Percentiles rank a stretch among this genome's conserved stretches.
phyloP scores from a whole-genome alignment of 2,113 vertebrate genomes.

The Heloderma charlesbogerti region DNA sequence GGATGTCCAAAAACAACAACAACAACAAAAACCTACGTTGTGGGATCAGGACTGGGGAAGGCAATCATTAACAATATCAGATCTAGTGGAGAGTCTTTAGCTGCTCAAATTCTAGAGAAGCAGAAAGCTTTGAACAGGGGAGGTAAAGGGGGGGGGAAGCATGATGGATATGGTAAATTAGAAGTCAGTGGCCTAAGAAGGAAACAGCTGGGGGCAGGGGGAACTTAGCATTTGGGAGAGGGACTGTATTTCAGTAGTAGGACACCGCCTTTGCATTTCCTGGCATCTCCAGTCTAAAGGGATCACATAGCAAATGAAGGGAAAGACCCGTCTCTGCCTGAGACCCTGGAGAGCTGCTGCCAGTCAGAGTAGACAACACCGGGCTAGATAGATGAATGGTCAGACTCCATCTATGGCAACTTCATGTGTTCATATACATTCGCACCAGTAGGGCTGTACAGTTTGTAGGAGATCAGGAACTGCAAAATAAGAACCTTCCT shows the following conservation, averaged over 20 bases:
- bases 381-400: no score
- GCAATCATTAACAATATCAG: not conserved
- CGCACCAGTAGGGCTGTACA: conserved; percentile 48
- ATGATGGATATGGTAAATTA: no score
- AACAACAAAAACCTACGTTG: no score
- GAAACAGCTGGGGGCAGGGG: not conserved
- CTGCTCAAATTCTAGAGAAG: not conserved
- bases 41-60: no score
- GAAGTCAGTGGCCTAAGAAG: not conserved
- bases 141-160: no score
- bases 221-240: not conserved
- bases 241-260: not conserved
- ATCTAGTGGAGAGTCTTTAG: not conserved
- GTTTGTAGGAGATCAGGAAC: conserved; percentile 64
- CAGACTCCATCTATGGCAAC: not conserved
- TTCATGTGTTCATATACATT: not conserved
- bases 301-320: no score
- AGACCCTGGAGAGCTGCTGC: not conserved
- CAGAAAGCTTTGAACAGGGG: not conserved
- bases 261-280: not conserved
- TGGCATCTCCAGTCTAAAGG: not conserved
- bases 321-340: not conserved
- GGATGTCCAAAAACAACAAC: no score
- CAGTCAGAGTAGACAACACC: not conserved
- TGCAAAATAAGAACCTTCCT: conserved; percentile 61